Evolutionary conservation across 1,140 invertebrate species (phyloP), one percentile per base, ranked within the genome.

Genomic region (Ostrea denselamellosa): DNA sequence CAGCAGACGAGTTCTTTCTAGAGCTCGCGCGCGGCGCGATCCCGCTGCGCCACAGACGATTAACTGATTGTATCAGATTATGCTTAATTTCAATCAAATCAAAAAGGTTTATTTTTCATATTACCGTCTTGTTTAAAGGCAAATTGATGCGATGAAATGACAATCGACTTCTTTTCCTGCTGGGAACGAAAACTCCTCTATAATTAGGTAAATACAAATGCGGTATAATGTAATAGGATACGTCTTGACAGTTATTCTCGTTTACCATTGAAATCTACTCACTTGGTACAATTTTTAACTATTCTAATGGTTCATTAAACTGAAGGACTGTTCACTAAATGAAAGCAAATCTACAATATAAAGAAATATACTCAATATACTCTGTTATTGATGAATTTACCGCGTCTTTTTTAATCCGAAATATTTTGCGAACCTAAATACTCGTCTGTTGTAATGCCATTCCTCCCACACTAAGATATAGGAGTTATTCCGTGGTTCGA

Each of bases 91-190:
- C 44, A 83, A 83, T 83, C 82, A 52, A 83, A 83, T 83, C 82
- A 83, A 83, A 83, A 52, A 83, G 82, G 44, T 83, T 83, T 83
- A 83, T 83, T 83, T 83, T 83, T 83, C 82, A 54, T 54, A 83
- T 83, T 83, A 83, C 52, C 82, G 44, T 54, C 44, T 83, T 83
- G 82, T 83, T 83, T 83, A 83, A 83, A 83, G 52, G 82, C 82
- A 83, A 83, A 83, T 54, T 54, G 82, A 83, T 52, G 82, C 44
- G 82, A 83, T 83, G 52, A 83, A 83, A 53, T 83, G 52, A 54
- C 82, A 83, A 77, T 77, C 28, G 68, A 77, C 14, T 77, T 77
- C 68, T 25, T 77, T 28, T 34, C 68, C 68, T 77, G 68, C 68
- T 77, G 68, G 25, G 68, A 77, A 77, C 68, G 28, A 77, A 34